phyloP scores from a whole-genome alignment of 1,140 invertebrate genomes.

The Drosophila athabasca region DNA sequence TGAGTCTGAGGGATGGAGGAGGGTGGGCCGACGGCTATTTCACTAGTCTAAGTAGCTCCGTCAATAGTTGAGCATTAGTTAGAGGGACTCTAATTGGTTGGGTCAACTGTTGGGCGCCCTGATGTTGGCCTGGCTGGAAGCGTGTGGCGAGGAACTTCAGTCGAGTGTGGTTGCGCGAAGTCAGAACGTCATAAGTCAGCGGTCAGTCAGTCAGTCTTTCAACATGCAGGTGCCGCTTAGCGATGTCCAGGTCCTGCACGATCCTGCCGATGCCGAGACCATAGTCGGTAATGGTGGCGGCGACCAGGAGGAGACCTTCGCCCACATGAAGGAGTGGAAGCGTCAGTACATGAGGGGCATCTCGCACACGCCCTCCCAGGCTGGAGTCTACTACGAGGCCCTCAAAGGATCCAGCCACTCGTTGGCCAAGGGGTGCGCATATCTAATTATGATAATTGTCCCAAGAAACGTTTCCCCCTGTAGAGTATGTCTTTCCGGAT shows the following conservation, averaged over 20 bases:
- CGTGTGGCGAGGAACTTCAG: slow-evolving; percentile 32
- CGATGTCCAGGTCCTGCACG: slow-evolving; percentile 71
- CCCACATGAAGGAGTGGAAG: slow-evolving; percentile 69
- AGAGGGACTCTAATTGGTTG: slow-evolving; percentile 59
- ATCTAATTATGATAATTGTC: background rate
- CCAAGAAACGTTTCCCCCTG: background rate
- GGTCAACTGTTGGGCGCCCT: slow-evolving; percentile 40
- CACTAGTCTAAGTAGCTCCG: slow-evolving; percentile 45
- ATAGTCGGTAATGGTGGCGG: slow-evolving; percentile 16
- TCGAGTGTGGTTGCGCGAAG: slow-evolving; percentile 45
- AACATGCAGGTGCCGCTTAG: slow-evolving; percentile 69
- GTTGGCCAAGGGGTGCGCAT: slow-evolving; percentile 70
- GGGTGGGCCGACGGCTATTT: slow-evolving; percentile 33
- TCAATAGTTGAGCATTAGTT: slow-evolving; percentile 53
- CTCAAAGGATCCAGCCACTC: slow-evolving; percentile 77
- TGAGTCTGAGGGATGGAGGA: slow-evolving; percentile 45
- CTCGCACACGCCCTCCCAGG: slow-evolving; percentile 74
- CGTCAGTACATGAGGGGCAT: slow-evolving; percentile 78
- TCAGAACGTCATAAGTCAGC: slow-evolving; percentile 24
- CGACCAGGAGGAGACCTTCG: slow-evolving; percentile 64
- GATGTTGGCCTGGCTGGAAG: slow-evolving; percentile 41
- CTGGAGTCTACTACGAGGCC: slow-evolving; percentile 78
- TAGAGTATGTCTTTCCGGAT: slow-evolving; percentile 30
- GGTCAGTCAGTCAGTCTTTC: background rate
- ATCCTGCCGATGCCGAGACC: slow-evolving; percentile 54